Percentiles rank a stretch among this genome's conserved stretches.
Conservation (phyloP, 2,888 invertebrate species). For the Xestia xanthographa region DNA sequence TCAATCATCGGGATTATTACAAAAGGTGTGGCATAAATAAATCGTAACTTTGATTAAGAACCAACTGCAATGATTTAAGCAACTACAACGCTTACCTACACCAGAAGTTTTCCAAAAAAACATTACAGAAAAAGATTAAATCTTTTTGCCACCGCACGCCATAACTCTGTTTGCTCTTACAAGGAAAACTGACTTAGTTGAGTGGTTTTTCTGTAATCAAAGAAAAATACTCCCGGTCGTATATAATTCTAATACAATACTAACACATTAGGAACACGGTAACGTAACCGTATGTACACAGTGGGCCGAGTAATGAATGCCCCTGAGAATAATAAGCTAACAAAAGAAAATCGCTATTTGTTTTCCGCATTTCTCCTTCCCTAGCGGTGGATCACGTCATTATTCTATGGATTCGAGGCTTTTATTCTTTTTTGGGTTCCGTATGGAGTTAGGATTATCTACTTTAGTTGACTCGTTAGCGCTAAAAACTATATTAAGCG, state of each 20-base stretch:
- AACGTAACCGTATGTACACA: constrained; percentile 67
- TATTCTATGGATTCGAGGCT: constrained; percentile 80
- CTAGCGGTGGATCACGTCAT: constrained; percentile 85
- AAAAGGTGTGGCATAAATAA: neutral
- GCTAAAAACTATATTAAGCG: neutral
- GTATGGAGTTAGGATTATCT: constrained; percentile 19
- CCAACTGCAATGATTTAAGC: too few relatives aligned
- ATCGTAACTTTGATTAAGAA: too few relatives aligned
- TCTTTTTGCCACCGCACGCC: neutral
- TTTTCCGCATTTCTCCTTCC: constrained; percentile 84
- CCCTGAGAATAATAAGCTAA: constrained; percentile 88
- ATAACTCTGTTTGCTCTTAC: constrained; percentile 33
- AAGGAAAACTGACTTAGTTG: constrained; percentile 36
- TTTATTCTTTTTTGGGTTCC: constrained; percentile 71
- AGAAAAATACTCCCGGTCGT: constrained; percentile 48
- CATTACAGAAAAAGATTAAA: neutral
- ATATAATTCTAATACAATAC: constrained; percentile 64
- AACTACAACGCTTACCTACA: neutral
- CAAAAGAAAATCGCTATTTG: constrained; percentile 90
- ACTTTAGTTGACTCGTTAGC: neutral
- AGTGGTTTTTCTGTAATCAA: constrained; percentile 51
- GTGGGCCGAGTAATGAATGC: constrained; percentile 87
- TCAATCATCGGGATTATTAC: neutral
- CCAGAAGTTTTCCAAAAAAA: neutral
- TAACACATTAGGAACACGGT: constrained; percentile 63